These are phyloP conservation scores for Lasioglossum lativentre DNA, from an alignment of 2,888 invertebrate species.

Conservation along the genomic window DNA sequence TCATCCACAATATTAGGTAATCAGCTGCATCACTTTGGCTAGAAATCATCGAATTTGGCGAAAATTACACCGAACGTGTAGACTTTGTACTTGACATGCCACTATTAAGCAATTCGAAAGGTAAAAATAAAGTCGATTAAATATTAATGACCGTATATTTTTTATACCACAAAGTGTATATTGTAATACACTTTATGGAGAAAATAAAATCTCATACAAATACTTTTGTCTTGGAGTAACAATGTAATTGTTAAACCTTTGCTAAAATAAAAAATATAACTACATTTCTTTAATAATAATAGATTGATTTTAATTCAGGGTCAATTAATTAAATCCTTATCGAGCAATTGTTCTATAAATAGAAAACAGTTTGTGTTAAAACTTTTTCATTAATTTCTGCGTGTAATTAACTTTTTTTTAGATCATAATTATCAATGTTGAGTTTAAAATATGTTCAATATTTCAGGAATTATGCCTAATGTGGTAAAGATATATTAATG, in stretches of 20 bases:
- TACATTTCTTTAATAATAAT: neutral
- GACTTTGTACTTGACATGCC: slow-evolving; percentile 11
- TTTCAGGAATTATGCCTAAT: neutral
- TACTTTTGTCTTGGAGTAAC: neutral
- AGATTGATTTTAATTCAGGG: too few species aligned
- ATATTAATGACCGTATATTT: neutral
- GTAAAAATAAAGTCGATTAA: slow-evolving; percentile 10
- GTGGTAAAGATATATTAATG: neutral
- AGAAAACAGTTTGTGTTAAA: neutral
- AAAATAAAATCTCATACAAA: neutral
- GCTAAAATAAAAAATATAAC: neutral
- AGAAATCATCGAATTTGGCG: slow-evolving; percentile 55
- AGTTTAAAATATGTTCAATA: neutral
- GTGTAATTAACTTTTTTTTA: neutral
- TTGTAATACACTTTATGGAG: neutral
- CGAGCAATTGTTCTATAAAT: neutral
- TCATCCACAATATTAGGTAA: slow-evolving; percentile 76
- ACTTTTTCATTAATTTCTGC: neutral
- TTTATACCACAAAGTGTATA: neutral
- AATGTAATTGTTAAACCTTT: neutral
- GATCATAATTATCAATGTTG: neutral
- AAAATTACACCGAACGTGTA: slow-evolving; percentile 38
- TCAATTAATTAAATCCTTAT: neutral
- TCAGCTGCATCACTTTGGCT: slow-evolving; percentile 40
- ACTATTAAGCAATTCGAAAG: neutral